Percentiles rank a stretch among this genome's conserved stretches.
Evolutionary conservation across 2,797 vertebrate genomes (phyloP).

Genomic region (Microctenopoma steveboyesi): DNA sequence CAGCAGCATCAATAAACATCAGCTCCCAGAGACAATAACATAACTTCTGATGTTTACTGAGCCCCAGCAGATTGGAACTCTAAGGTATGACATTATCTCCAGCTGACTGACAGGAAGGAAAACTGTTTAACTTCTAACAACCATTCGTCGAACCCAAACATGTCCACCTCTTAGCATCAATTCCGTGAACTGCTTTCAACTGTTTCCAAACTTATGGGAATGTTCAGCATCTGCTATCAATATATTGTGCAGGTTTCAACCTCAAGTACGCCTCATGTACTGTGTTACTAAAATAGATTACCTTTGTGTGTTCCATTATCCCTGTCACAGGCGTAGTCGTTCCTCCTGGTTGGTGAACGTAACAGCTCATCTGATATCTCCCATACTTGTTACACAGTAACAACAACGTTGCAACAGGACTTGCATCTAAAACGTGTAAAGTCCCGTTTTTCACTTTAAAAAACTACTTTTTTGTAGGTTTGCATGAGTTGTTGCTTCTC

Average conservation of each 20-base stretch:
- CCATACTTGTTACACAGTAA: too few relatives aligned
- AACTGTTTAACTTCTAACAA: slow-evolving; percentile 12
- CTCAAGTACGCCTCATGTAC: neutral
- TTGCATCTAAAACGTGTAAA: too few relatives aligned
- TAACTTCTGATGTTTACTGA: slow-evolving; percentile 6
- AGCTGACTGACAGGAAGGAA: slow-evolving; percentile 1
- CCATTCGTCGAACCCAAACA: slow-evolving; percentile 5
- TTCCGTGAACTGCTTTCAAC: slow-evolving; percentile 8
- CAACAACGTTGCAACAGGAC: too few relatives aligned
- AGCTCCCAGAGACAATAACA: slow-evolving; percentile 11
- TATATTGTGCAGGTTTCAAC: neutral
- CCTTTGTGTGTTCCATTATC: neutral
- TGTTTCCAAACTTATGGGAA: slow-evolving; percentile 3
- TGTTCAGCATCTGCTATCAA: slow-evolving; percentile 17
- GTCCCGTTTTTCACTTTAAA: neutral
- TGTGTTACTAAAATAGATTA: neutral
- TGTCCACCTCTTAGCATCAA: neutral
- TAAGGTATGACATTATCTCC: slow-evolving; percentile 8
- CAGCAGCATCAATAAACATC: slow-evolving; percentile 23
- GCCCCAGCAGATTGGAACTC: neutral
- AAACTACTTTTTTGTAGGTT: neutral
- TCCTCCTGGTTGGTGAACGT: too few relatives aligned
- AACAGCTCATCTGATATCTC: too few relatives aligned
- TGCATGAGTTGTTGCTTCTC: neutral
- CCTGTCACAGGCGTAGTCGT: neutral